Evolutionary conservation across 2,113 vertebrate species (phyloP), one percentile per base, ranked within the genome.

Genomic region (Austrofundulus limnaeus): DNA sequence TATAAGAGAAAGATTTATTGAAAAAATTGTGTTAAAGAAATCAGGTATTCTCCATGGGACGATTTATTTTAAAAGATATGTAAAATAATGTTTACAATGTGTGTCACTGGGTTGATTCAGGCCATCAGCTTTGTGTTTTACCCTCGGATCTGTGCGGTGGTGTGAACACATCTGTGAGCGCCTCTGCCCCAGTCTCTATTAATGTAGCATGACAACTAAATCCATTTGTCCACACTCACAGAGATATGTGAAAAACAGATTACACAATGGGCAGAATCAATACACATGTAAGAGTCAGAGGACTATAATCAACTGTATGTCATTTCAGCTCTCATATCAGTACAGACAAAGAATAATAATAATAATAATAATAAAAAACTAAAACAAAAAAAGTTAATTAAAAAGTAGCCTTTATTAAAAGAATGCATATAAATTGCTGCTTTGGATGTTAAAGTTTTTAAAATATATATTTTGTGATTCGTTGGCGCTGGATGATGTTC

Each of bases 51-150:
- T 1, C 10, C 6, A 34, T 34, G 31, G 9, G 7, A 28, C 7
- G 28, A 28, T 7, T 28, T 28, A 28, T 28, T 28, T 28, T 28
- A 28, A 7, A 28, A 7, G 28, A 34, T 34, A 2, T 34, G 31
- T 34, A 8, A 34, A 34, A 34, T 34, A 34, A 34, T 34, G 31
- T 34, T 34, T 34, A 34, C 31, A 28, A 7, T 34, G 5, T 34
- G 77, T 85, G 76, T 76, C 82, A 80, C n/a, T 80, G 77, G 76
- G 57, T 53, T 66, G 80, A 77, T 69, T 77, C 72, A 76, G 75
- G 73, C 77, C 78, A 80, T 63, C 83, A 68, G 70, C 70, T 50
- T 10, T 73, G 68, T 88, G 78, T 86, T 86, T 86, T 79, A 53
- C 61, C 31, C 62, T 89, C 84, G 71, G 82, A 90, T 88, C 77